Conservation (phyloP, 2,888 invertebrate genomes). For the Phyllotreta striolata region DNA sequence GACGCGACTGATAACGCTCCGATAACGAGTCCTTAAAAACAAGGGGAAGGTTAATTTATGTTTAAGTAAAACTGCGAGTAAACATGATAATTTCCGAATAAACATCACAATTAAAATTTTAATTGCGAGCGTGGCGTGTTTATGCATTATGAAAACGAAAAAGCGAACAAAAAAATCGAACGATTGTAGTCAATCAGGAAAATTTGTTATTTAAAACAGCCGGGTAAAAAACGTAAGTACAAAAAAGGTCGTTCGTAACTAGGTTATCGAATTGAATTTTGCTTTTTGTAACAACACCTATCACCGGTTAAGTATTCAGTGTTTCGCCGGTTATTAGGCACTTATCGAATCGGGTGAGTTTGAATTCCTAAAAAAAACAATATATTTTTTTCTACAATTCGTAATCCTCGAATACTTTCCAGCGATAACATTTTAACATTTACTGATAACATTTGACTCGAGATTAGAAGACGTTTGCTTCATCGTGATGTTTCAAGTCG, state of each 20-base stretch:
- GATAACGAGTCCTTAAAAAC: constrained; percentile 26
- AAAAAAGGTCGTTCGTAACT: constrained; percentile 13
- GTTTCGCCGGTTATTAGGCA: too few species aligned
- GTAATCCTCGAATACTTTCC: too few species aligned
- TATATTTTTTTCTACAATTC: too few species aligned
- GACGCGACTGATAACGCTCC: constrained; percentile 30
- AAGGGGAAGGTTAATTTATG: constrained; percentile 35
- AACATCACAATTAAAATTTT: constrained; percentile 38
- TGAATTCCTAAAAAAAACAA: too few species aligned
- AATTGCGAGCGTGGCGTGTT: constrained; percentile 14
- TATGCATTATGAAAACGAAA: constrained; percentile 16
- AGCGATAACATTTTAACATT: too few species aligned
- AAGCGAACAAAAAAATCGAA: constrained; percentile 9
- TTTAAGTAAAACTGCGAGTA: constrained; percentile 34
- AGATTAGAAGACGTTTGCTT: too few species aligned
- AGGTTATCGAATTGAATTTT: constrained; percentile 21
- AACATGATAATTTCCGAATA: constrained; percentile 41
- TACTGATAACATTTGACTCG: too few species aligned
- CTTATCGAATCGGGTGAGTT: too few species aligned
- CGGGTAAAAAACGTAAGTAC: too few species aligned
- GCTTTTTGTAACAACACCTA: too few species aligned
- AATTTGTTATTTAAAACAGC: constrained; percentile 32
- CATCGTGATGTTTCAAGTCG: too few species aligned
- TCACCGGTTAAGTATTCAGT: too few species aligned
- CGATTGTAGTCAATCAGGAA: constrained; percentile 29